phyloP scores from a whole-genome alignment of 2,113 vertebrate species.

The Pimephales promelas region DNA sequence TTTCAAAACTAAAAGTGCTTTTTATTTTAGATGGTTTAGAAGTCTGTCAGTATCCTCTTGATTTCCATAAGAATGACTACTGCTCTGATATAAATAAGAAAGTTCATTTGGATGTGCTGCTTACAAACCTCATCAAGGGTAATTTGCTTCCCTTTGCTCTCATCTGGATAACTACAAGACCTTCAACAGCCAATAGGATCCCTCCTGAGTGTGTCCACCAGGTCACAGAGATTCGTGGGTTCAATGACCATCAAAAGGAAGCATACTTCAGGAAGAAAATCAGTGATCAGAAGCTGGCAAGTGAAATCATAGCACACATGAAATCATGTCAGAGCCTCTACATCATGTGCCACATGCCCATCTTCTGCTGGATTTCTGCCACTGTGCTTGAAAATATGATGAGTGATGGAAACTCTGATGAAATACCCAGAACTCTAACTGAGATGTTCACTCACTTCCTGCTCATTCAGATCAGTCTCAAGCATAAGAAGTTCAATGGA shows the following conservation, averaged over 20 bases:
- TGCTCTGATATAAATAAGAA: not conserved
- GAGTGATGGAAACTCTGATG: not conserved
- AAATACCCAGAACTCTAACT: constrained; percentile 35
- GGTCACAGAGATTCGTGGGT: not conserved
- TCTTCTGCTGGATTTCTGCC: constrained; percentile 52
- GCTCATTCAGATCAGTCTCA: constrained; percentile 43
- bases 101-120: constrained; percentile 6
- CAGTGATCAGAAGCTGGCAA: not conserved
- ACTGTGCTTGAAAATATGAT: constrained; percentile 45
- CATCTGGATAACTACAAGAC: constrained; percentile 2
- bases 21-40: constrained; percentile 34
- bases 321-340: constrained; percentile 41
- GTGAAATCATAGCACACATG: constrained; percentile 40
- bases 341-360: constrained; percentile 50
- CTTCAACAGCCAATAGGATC: constrained; percentile 26
- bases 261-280: constrained; percentile 12
- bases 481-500: constrained; percentile 32
- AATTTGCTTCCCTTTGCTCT: constrained; percentile 26
- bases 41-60: constrained; percentile 18
- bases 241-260: not conserved
- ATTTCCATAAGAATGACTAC: not conserved
- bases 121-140: constrained; percentile 35
- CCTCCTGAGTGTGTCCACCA: not conserved
- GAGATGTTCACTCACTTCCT: constrained; percentile 44
- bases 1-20: not conserved